Percentiles rank a stretch among this genome's conserved stretches.
phyloP scores from a whole-genome alignment of 2,113 vertebrate genomes.

The Hippocampus barbouri region DNA sequence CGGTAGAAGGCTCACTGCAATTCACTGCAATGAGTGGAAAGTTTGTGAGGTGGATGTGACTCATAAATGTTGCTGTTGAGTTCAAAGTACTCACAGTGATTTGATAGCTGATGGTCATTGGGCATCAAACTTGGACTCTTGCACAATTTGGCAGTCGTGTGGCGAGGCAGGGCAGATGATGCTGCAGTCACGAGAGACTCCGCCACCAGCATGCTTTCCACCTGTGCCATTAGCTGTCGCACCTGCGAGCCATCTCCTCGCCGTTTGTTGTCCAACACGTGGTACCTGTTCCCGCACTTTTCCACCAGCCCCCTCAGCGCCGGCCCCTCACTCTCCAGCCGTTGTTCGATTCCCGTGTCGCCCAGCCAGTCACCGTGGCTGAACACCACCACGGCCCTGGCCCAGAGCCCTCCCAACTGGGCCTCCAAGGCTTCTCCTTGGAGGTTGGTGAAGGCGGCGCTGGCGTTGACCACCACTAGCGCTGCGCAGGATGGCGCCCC shows the following conservation, averaged over 20 bases:
- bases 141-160: background rate
- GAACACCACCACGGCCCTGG: constrained; percentile 54
- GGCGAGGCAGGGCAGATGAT: background rate
- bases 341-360: constrained; percentile 51
- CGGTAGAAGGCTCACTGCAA: background rate
- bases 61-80: background rate
- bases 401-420: constrained; percentile 51
- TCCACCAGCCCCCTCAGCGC: constrained; percentile 55
- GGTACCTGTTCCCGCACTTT: constrained; percentile 63
- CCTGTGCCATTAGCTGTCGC: constrained; percentile 37
- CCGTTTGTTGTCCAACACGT: constrained; percentile 59
- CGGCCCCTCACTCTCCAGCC: constrained; percentile 62
- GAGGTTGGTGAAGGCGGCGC: constrained; percentile 47
- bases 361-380: constrained; percentile 66
- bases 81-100: constrained; percentile 42
- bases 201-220: constrained; percentile 51
- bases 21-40: background rate
- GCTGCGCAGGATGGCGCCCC: constrained; percentile 29
- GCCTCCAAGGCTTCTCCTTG: constrained; percentile 37
- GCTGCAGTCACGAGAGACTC: constrained; percentile 12
- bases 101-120: background rate
- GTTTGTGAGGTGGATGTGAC: background rate
- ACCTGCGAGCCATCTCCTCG: constrained; percentile 44
- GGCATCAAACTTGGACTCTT: background rate
- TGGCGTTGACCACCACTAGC: constrained; percentile 62